A percentile compares a stretch with the other conserved stretches of the same genome.
phyloP scores from a whole-genome alignment of 1,140 invertebrate genomes.

The Brachionus paranguensis region DNA sequence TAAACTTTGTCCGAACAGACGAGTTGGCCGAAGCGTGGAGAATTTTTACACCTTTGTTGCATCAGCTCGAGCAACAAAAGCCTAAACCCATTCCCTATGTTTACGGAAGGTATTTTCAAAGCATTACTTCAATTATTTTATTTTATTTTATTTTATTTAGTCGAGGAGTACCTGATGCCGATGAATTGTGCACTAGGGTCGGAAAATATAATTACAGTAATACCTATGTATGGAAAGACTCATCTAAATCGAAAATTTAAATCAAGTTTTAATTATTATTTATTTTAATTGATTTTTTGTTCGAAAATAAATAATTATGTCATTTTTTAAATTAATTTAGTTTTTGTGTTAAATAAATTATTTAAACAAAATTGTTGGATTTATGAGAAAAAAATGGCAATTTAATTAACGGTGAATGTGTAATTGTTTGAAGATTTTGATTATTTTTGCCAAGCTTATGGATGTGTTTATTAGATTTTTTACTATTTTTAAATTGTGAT shows the following conservation, averaged over 20 bases:
- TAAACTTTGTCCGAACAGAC: conserved; percentile 93
- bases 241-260: conserved; percentile 32
- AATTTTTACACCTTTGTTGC: conserved; percentile 90
- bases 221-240: conserved; percentile 29
- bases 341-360: neutral
- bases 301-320: neutral
- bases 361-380: no score
- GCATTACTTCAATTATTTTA: neutral
- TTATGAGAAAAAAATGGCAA: no score
- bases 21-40: conserved; percentile 95
- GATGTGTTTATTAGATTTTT: no score
- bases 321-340: neutral
- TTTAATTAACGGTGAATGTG: no score
- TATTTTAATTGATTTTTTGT: neutral
- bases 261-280: neutral
- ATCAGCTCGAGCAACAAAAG: conserved; percentile 74
- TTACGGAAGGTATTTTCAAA: conserved; percentile 59
- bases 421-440: no score
- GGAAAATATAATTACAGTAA: conserved; percentile 75
- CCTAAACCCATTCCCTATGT: conserved; percentile 74
- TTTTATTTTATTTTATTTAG: conserved; percentile 49
- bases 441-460: no score
- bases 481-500: no score
- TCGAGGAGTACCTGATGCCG: conserved; percentile 80
- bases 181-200: conserved; percentile 68